Evolutionary conservation across 2,113 vertebrate species (phyloP).

Genomic region (Mixornis gularis): DNA sequence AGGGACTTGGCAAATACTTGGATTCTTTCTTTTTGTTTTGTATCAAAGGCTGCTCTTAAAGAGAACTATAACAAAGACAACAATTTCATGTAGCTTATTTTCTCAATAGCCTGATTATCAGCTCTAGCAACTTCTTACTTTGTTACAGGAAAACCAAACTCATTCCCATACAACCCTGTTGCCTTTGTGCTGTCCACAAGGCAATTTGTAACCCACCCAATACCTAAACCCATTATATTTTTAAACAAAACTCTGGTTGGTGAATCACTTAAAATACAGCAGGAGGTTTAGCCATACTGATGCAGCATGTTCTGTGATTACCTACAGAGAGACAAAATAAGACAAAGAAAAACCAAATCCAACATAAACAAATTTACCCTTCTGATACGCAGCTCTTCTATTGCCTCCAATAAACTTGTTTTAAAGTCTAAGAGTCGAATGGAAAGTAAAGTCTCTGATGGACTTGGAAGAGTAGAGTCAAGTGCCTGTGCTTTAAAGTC

Average conservation of each 20-base stretch:
- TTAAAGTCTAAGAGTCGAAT: constrained; percentile 87
- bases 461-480: constrained; percentile 53
- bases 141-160: not conserved
- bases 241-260: not conserved
- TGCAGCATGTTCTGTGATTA: not conserved
- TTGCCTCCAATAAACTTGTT: constrained; percentile 80
- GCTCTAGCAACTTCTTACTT: not conserved
- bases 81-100: not conserved
- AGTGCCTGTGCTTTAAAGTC: constrained; percentile 12
- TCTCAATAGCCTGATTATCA: not conserved
- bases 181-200: not conserved
- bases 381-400: constrained; percentile 88
- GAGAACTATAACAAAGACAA: not conserved
- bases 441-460: constrained; percentile 76
- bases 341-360: not conserved
- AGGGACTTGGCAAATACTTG: not conserved
- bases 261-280: not conserved
- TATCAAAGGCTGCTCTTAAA: not conserved
- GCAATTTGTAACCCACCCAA: not conserved
- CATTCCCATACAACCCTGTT: not conserved
- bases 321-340: not conserved
- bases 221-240: not conserved
- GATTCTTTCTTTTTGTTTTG: not conserved
- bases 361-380: constrained; percentile 73
- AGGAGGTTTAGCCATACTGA: not conserved